These are phyloP conservation scores for Melipona quadrifasciata DNA, from an alignment of 1,140 invertebrate species.

Conservation along the genomic window DNA sequence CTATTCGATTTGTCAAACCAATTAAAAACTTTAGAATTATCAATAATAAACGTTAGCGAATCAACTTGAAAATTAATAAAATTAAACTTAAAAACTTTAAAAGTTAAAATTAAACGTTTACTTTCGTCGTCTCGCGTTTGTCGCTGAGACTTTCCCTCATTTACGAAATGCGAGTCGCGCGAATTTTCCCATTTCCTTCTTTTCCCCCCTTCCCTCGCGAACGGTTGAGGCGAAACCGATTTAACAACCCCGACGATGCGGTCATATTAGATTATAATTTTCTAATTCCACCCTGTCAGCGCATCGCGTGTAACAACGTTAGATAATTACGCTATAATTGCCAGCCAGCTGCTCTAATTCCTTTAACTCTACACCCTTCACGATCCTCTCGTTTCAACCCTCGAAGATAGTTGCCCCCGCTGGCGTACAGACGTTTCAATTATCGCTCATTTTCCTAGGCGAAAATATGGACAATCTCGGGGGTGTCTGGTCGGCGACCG, in stretches of 20 bases:
- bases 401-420: slow-evolving; percentile 46
- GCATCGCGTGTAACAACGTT: slow-evolving; percentile 70
- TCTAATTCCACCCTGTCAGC: slow-evolving; percentile 68
- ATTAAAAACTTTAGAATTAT: no score
- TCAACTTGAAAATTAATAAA: not conserved
- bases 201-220: not conserved
- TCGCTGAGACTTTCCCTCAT: not conserved
- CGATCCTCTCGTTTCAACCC: slow-evolving; percentile 41
- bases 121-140: not conserved
- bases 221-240: slow-evolving; percentile 47
- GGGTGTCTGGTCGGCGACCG: slow-evolving; percentile 13
- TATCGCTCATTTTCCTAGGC: slow-evolving; percentile 64
- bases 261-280: slow-evolving; percentile 71
- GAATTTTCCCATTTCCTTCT: not conserved
- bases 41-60: no score
- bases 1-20: no score
- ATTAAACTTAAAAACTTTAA: no score
- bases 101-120: no score
- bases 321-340: slow-evolving; percentile 69
- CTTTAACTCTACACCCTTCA: slow-evolving; percentile 62
- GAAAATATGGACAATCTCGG: slow-evolving; percentile 42
- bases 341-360: slow-evolving; percentile 54
- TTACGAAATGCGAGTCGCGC: not conserved
- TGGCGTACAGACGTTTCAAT: slow-evolving; percentile 71
- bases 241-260: slow-evolving; percentile 55